phyloP scores from a whole-genome alignment of 2,113 vertebrate genomes.

The Pristiophorus japonicus region DNA sequence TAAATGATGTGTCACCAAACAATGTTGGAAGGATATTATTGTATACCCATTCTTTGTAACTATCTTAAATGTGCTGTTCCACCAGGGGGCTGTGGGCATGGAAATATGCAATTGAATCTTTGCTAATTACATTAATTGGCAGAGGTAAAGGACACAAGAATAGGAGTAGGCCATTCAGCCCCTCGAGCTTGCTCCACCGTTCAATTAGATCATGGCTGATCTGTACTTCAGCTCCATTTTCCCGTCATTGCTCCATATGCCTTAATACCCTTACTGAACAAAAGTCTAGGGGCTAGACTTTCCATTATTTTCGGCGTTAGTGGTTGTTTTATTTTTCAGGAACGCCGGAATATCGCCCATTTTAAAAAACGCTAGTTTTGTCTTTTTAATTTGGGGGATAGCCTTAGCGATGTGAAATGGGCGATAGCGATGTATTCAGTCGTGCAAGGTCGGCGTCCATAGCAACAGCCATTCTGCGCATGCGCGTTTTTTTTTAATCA shows the following conservation, averaged over 20 bases:
- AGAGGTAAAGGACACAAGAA: background rate
- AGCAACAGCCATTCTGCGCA: no score
- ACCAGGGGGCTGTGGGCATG: background rate
- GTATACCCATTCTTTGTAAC: background rate
- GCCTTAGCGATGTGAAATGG: no score
- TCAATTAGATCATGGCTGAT: background rate
- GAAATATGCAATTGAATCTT: background rate
- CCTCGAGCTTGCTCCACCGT: background rate
- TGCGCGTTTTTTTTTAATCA: no score
- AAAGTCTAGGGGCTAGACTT: no score
- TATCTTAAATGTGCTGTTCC: background rate
- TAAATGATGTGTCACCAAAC: background rate
- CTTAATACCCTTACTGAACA: background rate
- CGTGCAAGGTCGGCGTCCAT: no score
- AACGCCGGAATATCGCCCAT: no score
- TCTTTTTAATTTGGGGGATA: no score
- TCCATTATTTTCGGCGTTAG: no score
- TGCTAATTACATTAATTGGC: background rate
- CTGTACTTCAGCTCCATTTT: background rate
- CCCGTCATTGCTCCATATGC: background rate
- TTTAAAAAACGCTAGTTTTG: no score
- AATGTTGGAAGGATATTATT: background rate
- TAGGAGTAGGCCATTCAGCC: background rate
- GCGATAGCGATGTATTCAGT: no score
- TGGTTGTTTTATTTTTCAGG: no score